phyloP scores from a whole-genome alignment of 2,797 vertebrate genomes.

The Vespertilio murinus region DNA sequence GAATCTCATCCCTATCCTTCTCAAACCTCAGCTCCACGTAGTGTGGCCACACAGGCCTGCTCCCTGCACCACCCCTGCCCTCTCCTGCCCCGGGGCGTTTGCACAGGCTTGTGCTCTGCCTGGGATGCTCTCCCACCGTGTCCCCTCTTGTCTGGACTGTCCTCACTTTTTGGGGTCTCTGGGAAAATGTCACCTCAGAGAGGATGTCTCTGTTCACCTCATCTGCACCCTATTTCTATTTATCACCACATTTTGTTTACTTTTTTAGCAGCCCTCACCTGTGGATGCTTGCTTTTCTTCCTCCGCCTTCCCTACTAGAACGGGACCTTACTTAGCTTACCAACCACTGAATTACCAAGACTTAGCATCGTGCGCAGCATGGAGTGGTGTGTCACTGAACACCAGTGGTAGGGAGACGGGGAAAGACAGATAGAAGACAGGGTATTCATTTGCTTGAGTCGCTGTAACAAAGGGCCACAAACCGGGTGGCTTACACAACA shows the following conservation, averaged over 20 bases:
- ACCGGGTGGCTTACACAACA: background rate
- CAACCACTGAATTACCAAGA: background rate
- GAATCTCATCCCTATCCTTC: background rate
- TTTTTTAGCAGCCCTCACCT: background rate
- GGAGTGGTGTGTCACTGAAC: background rate
- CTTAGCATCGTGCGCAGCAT: background rate
- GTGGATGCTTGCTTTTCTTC: background rate
- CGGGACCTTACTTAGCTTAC: background rate
- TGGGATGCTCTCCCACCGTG: background rate
- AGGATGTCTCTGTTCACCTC: background rate
- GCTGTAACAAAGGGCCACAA: background rate
- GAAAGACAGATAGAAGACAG: background rate
- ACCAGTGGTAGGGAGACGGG: background rate
- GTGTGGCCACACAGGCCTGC: background rate
- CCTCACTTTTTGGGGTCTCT: background rate
- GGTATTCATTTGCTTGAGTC: background rate
- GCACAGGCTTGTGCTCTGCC: background rate
- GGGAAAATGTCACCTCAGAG: background rate
- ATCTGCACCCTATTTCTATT: background rate
- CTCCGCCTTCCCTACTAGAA: background rate
- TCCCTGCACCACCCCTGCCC: background rate
- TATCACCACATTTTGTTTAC: background rate
- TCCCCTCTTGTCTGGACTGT: background rate
- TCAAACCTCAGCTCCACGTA: background rate
- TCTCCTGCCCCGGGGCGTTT: conserved; percentile 26